These are phyloP conservation scores for Caenorhabditis zanzibari DNA, from an alignment of 2,888 invertebrate genomes.

Conservation along the genomic window DNA sequence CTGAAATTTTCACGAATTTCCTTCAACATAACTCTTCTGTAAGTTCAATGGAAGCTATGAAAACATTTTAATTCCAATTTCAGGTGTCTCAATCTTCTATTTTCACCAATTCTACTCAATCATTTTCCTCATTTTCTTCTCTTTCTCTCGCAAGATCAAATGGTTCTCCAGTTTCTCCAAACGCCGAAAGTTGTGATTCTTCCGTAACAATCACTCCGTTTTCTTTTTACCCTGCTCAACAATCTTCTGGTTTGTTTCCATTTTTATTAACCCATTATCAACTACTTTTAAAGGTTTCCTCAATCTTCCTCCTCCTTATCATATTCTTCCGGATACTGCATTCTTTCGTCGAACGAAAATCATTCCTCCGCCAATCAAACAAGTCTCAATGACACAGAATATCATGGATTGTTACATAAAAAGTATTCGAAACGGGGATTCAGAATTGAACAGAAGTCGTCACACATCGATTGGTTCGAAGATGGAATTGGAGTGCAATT, in stretches of 20 bases:
- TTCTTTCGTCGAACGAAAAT: constrained; percentile 68
- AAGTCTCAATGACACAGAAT: constrained; percentile 44
- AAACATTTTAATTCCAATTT: background rate
- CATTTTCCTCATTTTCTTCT: constrained; percentile 33
- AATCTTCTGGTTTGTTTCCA: constrained; percentile 17
- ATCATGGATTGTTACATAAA: constrained; percentile 66
- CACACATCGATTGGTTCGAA: constrained; percentile 9
- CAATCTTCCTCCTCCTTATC: constrained; percentile 67
- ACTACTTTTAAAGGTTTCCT: constrained; percentile 40
- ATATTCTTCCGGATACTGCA: constrained; percentile 71
- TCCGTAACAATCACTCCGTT: constrained; percentile 43
- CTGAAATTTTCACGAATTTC: constrained; percentile 37
- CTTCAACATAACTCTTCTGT: constrained; percentile 38
- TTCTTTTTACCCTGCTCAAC: constrained; percentile 43
- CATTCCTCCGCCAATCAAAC: constrained; percentile 49
- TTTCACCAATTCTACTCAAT: constrained; percentile 23
- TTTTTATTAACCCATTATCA: background rate
- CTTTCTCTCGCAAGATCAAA: constrained; percentile 9
- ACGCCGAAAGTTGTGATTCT: constrained; percentile 40
- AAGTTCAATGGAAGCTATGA: background rate
- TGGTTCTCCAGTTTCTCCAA: constrained; percentile 19
- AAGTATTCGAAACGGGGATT: constrained; percentile 56
- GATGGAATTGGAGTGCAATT: constrained; percentile 41
- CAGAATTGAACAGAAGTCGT: constrained; percentile 10
- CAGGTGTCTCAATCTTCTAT: constrained; percentile 41